These are phyloP conservation scores for Heterohyrax brucei DNA, from an alignment of 2,797 vertebrate species.

Conservation along the genomic window DNA sequence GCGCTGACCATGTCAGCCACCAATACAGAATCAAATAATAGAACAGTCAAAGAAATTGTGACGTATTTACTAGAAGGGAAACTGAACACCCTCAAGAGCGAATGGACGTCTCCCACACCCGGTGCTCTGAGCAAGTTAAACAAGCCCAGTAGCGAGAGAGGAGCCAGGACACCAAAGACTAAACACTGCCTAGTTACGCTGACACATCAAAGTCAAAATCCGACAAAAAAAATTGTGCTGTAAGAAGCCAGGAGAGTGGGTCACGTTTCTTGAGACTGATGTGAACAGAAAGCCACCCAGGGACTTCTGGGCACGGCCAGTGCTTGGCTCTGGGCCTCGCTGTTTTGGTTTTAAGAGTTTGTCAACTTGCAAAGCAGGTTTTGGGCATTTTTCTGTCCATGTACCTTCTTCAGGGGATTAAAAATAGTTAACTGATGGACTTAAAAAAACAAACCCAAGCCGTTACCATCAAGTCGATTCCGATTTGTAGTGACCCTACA, in stretches of 20 bases:
- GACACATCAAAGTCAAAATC: not conserved
- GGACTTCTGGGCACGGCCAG: not conserved
- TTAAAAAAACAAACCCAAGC: not conserved
- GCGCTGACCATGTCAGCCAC: not conserved
- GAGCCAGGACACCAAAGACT: not conserved
- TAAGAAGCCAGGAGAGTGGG: not conserved
- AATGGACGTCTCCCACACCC: not conserved
- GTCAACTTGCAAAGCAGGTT: not conserved
- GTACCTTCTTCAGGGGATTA: not conserved
- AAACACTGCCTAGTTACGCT: not conserved
- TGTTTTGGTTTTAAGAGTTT: not conserved
- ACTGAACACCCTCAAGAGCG: not conserved
- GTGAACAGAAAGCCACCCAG: not conserved
- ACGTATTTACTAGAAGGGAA: not conserved
- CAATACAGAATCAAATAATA: not conserved
- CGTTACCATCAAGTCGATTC: no score
- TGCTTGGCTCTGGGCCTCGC: not conserved
- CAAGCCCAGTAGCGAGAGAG: not conserved
- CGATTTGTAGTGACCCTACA: no score
- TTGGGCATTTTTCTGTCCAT: not conserved
- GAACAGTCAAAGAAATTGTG: not conserved
- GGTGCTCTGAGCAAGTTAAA: not conserved
- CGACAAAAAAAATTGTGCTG: not conserved
- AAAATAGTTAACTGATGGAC: conserved; percentile 7
- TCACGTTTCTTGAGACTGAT: no score